phyloP scores from a whole-genome alignment of 2,797 vertebrate genomes.

The Okamejei kenojei region DNA sequence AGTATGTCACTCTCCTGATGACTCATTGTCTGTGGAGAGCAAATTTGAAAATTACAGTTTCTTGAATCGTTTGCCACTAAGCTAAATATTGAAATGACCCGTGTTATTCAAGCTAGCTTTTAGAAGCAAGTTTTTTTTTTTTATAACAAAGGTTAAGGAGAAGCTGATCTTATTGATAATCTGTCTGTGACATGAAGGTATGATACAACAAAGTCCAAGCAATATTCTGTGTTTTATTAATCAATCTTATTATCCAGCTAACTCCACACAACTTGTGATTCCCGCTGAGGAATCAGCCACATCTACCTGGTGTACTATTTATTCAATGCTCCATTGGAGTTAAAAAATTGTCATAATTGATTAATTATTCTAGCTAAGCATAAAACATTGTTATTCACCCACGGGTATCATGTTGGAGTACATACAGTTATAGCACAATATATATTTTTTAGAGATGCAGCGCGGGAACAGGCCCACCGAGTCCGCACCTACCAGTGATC shows the following conservation, averaged over 20 bases:
- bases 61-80: not conserved
- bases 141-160: not conserved
- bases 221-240: not conserved
- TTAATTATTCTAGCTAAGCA: not conserved
- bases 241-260: not conserved
- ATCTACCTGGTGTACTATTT: not conserved
- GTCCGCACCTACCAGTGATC: too few relatives aligned
- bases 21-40: not conserved
- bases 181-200: not conserved
- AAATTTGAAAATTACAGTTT: not conserved
- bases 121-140: not conserved
- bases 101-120: not conserved
- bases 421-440: too few relatives aligned
- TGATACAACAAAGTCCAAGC: not conserved
- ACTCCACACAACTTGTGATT: not conserved
- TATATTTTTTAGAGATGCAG: too few relatives aligned
- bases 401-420: not conserved
- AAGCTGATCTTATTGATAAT: not conserved
- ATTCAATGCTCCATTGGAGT: not conserved
- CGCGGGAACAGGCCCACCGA: too few relatives aligned
- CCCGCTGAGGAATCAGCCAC: not conserved
- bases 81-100: conserved; percentile 13
- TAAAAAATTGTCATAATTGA: not conserved
- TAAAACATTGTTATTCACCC: not conserved
- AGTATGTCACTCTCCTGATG: not conserved